Evolutionary conservation across 2,113 vertebrate species (phyloP), one percentile per base, ranked within the genome.

Genomic region (Climacteris rufus): DNA sequence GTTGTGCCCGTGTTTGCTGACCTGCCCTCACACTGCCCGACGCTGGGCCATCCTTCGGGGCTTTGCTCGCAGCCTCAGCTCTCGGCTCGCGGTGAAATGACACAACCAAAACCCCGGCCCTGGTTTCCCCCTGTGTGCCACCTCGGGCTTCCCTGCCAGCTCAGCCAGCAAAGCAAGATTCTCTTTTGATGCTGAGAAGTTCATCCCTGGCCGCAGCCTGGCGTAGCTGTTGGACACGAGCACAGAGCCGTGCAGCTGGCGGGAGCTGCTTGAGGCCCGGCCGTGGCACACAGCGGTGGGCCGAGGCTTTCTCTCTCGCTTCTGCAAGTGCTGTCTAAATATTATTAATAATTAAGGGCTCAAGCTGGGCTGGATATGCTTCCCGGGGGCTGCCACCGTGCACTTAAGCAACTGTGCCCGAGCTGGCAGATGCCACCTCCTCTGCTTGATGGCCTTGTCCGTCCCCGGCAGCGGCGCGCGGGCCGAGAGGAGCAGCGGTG

Each of bases 261-360:
- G 0, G 74, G 74, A 70, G 70, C 84, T 13, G 82, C 63, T 37
- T 0, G 2, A 23, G 56, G 31, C 52, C n/a, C 0, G 20, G 39
- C 63, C 0, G 0, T 4, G 40, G 49, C 0, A 0, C 37, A 0
- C 81, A 30, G 79, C 2, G 0, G 66, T 56, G 78, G 44, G 2
- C 7, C 0, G 3, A 27, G 44, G 11, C 53, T 53, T 84, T 44
- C 75, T 42, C 57, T 24, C 57, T 25, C 45, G 42, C 64, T 93
- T 57, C 59, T 83, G 4, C 6, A 10, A 2, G 50, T 4, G 3
- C 82, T 85, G 0, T 86, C 82, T 83, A 78, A 90, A 90, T 77
- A 77, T 42, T 65, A 93, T 94, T 30, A 96, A 96, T 96, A 92
- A 95, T 96, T 94, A 25, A 96, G 25, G 31, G 61, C 40, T 83